A percentile compares a stretch with the other conserved stretches of the same genome.
Conservation (phyloP, 2,797 vertebrate genomes). For the Rhinogobio ventralis region DNA sequence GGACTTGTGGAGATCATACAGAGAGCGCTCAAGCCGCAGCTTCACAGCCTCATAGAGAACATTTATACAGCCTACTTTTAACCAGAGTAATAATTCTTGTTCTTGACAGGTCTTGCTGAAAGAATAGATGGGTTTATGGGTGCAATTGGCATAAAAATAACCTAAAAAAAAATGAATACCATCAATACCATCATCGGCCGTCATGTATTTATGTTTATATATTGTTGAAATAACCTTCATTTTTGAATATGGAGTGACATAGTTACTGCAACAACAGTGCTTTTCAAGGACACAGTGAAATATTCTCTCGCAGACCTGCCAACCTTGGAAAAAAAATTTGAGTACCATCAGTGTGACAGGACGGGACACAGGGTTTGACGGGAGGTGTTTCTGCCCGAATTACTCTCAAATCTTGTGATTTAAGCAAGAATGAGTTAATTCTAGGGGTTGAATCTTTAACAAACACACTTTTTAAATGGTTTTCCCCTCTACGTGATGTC, state of each 20-base stretch:
- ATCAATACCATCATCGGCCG: not conserved
- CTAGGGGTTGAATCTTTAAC: too few species aligned
- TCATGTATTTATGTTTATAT: not conserved
- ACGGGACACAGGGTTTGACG: too few species aligned
- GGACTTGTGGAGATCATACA: conserved; percentile 31
- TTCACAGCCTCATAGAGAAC: not conserved
- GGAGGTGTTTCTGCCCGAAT: too few species aligned
- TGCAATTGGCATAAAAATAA: conserved; percentile 1
- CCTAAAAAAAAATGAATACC: too few species aligned
- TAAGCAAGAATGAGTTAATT: too few species aligned
- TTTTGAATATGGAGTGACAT: not conserved
- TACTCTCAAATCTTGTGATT: too few species aligned
- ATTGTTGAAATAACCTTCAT: not conserved
- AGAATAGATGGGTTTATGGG: not conserved
- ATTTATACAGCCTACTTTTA: conserved; percentile 14
- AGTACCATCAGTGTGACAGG: too few species aligned
- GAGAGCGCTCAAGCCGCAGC: not conserved
- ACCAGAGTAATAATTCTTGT: conserved; percentile 9
- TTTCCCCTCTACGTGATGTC: too few species aligned
- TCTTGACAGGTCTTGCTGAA: conserved; percentile 19
- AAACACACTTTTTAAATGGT: too few species aligned
- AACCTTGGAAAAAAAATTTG: too few species aligned
- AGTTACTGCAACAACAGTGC: not conserved
- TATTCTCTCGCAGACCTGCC: not conserved
- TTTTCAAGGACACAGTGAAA: not conserved